Base-by-base conservation (phyloP, 2,888 invertebrate species). In the Sicus ferrugineus region DNA sequence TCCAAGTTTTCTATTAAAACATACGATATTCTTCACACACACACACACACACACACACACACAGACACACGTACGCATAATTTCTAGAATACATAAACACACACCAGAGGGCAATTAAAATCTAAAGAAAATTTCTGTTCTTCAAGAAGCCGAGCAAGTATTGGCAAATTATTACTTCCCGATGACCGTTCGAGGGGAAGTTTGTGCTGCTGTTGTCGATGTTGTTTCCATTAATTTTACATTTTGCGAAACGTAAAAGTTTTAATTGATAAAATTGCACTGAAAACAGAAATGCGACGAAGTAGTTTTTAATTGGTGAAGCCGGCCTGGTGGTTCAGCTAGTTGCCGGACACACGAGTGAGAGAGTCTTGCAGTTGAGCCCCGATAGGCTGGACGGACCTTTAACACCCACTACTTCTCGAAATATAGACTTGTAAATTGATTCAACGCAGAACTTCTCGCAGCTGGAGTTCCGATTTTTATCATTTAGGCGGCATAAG, bases 261-360 rank as follows among this genome's bases (percentile, higher is more conserved):
- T 59, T 67, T 67, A 67, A 67, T 67, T 67, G 67, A 28, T 23
- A 42, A 58, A 67, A 59, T 48, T 59, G 46, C 28, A 67, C 5
- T 6, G 28, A 54, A 26, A 54, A 16, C 5, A 31, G 54, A 66
- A 56, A 7, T 23, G 64, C 16, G 48, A 19, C 50, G 23, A 26
- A 64, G 52, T 16, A 19, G 46, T 14, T 66, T 66, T 56, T 66
- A 66, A 66, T 66, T 66, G 66, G 46, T 56, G 28, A n/a, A 66
- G n/a, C n/a, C n/a, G n/a, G n/a, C n/a, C n/a, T n/a, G 5, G 4
- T 19, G 9, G 48, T 19, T n/a, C 9, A 14, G n/a, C 5, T n/a
- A 48, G n/a, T n/a, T 48, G 5, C n/a, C n/a, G n/a, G 5, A 14
- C n/a, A 48, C 9, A 48, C n/a, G 9, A n/a, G 5, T 48, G n/a